These are phyloP conservation scores for Pristiophorus japonicus DNA, from an alignment of 2,113 vertebrate genomes.

Conservation along the genomic window DNA sequence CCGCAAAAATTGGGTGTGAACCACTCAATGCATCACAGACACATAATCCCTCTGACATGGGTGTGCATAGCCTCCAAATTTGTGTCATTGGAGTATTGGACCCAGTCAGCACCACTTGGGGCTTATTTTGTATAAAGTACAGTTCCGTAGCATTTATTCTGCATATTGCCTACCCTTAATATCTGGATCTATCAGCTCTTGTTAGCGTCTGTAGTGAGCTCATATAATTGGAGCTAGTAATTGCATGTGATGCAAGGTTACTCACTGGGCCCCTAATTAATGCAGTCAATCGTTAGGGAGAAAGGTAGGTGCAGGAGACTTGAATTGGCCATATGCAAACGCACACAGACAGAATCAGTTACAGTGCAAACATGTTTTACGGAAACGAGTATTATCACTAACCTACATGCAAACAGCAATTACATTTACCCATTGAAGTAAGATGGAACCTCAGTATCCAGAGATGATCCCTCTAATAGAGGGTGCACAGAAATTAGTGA, in stretches of 20 bases:
- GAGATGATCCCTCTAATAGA: neutral
- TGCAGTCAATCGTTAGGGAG: neutral
- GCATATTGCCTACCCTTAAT: neutral
- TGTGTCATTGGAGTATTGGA: neutral
- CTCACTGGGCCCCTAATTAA: slow-evolving; percentile 2
- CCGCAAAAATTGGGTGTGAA: neutral
- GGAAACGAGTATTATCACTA: neutral
- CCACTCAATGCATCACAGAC: neutral
- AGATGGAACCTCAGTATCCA: neutral
- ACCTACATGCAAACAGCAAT: neutral
- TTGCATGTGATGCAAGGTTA: neutral
- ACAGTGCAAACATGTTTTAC: neutral
- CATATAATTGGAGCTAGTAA: neutral
- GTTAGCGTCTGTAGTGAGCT: neutral
- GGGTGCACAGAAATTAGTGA: neutral
- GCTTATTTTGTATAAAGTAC: neutral
- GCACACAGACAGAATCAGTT: neutral
- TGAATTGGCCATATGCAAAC: neutral
- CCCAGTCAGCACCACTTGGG: neutral
- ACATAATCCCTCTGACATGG: neutral
- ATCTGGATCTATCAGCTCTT: neutral
- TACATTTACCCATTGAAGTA: neutral
- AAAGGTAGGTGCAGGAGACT: neutral
- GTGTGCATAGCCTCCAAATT: neutral
- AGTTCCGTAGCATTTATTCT: neutral